Conservation (phyloP, 2,888 invertebrate species). For the Coelinius sp. region DNA sequence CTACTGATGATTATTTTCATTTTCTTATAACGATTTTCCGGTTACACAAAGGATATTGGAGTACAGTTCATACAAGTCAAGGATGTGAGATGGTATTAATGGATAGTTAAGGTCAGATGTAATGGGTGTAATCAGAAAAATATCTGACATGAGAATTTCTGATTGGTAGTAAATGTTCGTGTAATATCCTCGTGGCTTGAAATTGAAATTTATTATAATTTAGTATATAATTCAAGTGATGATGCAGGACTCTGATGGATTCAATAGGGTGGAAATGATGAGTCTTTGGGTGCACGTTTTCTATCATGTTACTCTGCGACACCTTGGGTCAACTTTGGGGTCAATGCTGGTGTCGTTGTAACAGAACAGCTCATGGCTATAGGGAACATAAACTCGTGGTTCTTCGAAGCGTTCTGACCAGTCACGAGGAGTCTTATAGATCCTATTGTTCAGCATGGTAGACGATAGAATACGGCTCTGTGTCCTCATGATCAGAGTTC, state of each 20-base stretch:
- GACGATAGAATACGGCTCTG: constrained; percentile 23
- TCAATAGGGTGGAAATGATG: background rate
- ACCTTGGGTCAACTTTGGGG: constrained; percentile 38
- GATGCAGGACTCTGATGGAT: no score
- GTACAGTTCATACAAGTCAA: constrained; percentile 13
- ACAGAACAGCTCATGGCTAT: constrained; percentile 26
- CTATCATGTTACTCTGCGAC: constrained; percentile 43
- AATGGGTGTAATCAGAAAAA: constrained; percentile 18
- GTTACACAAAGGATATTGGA: constrained; percentile 40
- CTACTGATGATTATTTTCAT: background rate
- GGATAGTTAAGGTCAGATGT: constrained; percentile 52
- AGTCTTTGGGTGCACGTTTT: background rate
- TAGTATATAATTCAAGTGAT: no score
- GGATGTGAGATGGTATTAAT: constrained; percentile 47
- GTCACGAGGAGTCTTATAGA: constrained; percentile 47
- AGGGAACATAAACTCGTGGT: constrained; percentile 37
- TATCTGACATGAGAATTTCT: background rate
- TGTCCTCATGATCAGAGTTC: background rate
- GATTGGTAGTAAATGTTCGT: background rate
- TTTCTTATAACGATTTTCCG: constrained; percentile 29
- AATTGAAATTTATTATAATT: background rate
- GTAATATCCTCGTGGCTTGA: background rate
- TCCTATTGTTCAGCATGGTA: constrained; percentile 41
- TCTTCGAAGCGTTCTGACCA: constrained; percentile 44
- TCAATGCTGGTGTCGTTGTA: constrained; percentile 39